Evolutionary conservation across 2,113 vertebrate species (phyloP).

Genomic region (Mus spicilegus): DNA sequence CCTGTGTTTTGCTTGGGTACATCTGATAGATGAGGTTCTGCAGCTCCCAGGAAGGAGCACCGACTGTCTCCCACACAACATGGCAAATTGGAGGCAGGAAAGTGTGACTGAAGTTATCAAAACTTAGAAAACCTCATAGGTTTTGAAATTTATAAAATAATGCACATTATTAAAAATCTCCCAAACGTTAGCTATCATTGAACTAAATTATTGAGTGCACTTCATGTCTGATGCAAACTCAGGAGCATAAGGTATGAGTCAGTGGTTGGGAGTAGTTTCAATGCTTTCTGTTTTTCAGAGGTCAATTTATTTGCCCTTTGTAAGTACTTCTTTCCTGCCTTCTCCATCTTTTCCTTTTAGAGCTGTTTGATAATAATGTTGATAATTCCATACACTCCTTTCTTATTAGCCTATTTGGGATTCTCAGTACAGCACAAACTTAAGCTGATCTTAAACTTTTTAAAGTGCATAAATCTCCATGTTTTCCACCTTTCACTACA

Average conservation of each 20-base stretch:
- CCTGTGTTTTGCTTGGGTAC: neutral
- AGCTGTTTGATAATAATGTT: slow-evolving; percentile 19
- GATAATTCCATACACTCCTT: neutral
- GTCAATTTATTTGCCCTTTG: neutral
- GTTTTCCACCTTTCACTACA: neutral
- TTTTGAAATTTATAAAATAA: slow-evolving; percentile 6
- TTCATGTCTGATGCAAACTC: slow-evolving; percentile 10
- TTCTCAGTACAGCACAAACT: neutral
- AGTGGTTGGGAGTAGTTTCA: neutral
- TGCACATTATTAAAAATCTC: neutral
- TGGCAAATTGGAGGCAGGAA: neutral
- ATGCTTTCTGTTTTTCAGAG: neutral
- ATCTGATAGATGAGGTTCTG: slow-evolving; percentile 31
- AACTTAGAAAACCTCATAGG: neutral
- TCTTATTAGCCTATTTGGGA: neutral
- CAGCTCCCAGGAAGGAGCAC: neutral
- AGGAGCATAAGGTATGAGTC: neutral
- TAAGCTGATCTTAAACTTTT: neutral
- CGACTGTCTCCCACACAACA: slow-evolving; percentile 23
- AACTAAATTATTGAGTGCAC: slow-evolving; percentile 21
- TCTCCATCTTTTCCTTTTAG: neutral
- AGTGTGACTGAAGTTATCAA: slow-evolving; percentile 22
- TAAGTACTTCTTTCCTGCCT: neutral
- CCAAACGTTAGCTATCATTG: neutral
- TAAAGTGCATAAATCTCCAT: neutral